Evolutionary conservation across 2,113 vertebrate species (phyloP).

Genomic region (Proteles cristata): DNA sequence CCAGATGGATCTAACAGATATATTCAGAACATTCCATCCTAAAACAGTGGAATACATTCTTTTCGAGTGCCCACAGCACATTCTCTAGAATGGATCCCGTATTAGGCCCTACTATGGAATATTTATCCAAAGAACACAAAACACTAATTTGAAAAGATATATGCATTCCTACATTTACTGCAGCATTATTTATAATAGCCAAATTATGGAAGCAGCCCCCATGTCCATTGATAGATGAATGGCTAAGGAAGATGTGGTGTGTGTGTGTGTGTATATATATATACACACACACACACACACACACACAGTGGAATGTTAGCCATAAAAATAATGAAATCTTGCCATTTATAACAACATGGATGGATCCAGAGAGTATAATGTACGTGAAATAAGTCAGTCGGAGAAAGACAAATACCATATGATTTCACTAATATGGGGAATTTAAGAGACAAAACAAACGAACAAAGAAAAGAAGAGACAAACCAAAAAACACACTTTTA

Average conservation of each 20-base stretch:
- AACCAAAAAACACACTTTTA: neutral
- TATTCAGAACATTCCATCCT: neutral
- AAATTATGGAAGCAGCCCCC: neutral
- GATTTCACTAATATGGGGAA: neutral
- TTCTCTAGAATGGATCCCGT: neutral
- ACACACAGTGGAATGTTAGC: neutral
- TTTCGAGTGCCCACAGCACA: neutral
- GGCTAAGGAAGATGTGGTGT: neutral
- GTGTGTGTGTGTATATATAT: too few species aligned
- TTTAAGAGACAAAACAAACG: neutral
- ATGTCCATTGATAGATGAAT: neutral
- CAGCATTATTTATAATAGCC: neutral
- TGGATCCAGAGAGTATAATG: neutral
- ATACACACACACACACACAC: too few species aligned
- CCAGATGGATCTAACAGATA: neutral
- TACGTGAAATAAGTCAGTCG: neutral
- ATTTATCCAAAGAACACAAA: neutral
- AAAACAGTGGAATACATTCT: neutral
- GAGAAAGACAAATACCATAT: neutral
- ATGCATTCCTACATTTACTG: neutral
- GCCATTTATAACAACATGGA: neutral
- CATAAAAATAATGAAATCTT: neutral
- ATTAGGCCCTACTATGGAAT: neutral
- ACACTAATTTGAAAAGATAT: neutral
- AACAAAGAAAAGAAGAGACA: neutral